A percentile compares a stretch with the other conserved stretches of the same genome.
Evolutionary conservation across 2,797 vertebrate species (phyloP).

Genomic region (Danio jaintianensis): DNA sequence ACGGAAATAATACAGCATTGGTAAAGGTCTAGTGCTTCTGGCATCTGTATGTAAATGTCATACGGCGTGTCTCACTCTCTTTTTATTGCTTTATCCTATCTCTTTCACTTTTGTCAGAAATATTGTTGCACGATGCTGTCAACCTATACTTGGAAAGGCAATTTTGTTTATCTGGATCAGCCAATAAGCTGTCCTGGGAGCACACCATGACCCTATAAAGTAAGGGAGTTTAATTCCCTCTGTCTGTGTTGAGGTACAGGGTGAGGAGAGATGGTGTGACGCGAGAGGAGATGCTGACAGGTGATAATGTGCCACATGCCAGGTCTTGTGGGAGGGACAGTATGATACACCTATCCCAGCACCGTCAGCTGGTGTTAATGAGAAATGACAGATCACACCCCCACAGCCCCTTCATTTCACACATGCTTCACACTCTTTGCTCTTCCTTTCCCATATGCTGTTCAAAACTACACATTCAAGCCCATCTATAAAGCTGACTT

Average conservation of each 20-base stretch:
- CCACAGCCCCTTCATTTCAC: slow-evolving; percentile 24
- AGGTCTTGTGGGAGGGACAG: slow-evolving; percentile 39
- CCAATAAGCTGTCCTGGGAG: background rate
- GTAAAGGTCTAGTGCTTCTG: background rate
- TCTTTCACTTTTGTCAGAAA: slow-evolving; percentile 13
- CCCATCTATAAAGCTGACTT: background rate
- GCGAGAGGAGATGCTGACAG: slow-evolving; percentile 48
- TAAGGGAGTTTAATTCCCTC: slow-evolving; percentile 5
- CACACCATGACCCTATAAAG: background rate
- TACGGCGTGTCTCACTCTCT: background rate
- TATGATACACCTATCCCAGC: slow-evolving; percentile 8
- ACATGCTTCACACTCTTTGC: slow-evolving; percentile 12
- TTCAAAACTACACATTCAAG: background rate
- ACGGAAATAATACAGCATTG: background rate
- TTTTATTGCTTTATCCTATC: background rate
- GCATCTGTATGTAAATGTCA: slow-evolving; percentile 4
- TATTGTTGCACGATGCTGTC: background rate
- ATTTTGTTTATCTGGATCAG: slow-evolving; percentile 14
- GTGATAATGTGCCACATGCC: slow-evolving; percentile 53
- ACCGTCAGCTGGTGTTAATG: slow-evolving; percentile 49
- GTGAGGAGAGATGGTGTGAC: slow-evolving; percentile 1
- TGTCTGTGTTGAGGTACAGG: background rate
- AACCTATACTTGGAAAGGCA: background rate
- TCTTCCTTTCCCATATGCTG: slow-evolving; percentile 10
- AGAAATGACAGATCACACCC: slow-evolving; percentile 58